Base-by-base conservation (phyloP, 2,113 vertebrate species). In the Ophiodon elongatus region DNA sequence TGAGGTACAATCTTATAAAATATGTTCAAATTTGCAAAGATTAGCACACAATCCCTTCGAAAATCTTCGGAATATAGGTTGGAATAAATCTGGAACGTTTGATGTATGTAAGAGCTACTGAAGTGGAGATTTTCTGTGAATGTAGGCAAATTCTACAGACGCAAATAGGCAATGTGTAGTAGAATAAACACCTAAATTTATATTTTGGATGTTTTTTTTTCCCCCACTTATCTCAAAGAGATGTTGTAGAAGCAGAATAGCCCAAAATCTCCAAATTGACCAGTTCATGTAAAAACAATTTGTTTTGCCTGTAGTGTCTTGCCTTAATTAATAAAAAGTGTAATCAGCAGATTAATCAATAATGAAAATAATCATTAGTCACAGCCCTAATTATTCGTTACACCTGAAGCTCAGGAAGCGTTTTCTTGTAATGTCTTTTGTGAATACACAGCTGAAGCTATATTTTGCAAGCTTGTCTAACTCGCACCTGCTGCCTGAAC, bases 401-500 rank as follows among this genome's bases (percentile, higher is more conserved):
- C 54, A 43, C 37, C 25, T 62, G 31, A 45, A 59, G 76, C 66
- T 72, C 29, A 35, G 78, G 78, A 23, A 66, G 31, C 10, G 14
- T 50, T 81, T 73, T 45, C 6, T 19, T n/a, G 15, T 71, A 43
- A 76, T 41, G 60, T 75, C 65, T 59, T 82, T 54, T 15, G 27
- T 43, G 37, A 82, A 80, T 72, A 52, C 45, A 47, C 83, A 43
- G 60, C 67, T 52, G 52, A 87, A 67, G 88, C 45, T 68, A 63
- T 17, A 85, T 65, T 67, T 43, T 82, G 85, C 83, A 71, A 80
- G 81, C 83, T 79, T 13, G 4, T 80, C 68, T 78, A 84, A 87
- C 70, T 50, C 84, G 79, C 86, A 88, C 89, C 86, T 86, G 73
- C 82, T 83, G 86, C 47, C 73, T 25, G 73, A 84, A 86, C 80